These are phyloP conservation scores for Diloba caeruleocephala DNA, from an alignment of 2,888 invertebrate species.

Conservation along the genomic window DNA sequence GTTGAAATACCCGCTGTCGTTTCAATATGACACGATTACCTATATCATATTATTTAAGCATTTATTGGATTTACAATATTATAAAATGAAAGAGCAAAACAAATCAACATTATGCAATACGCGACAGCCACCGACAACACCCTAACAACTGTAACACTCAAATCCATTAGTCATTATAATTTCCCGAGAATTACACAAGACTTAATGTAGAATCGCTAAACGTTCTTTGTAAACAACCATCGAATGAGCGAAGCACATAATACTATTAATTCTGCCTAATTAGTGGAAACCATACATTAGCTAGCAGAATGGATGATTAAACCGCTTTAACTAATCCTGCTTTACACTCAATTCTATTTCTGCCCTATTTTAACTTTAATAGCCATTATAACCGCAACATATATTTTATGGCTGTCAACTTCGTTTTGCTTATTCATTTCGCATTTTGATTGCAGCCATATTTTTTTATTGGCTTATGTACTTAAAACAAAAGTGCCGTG, in stretches of 20 bases:
- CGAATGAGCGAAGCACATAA: slow-evolving; percentile 41
- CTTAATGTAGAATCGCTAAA: slow-evolving; percentile 23
- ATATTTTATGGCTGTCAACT: slow-evolving; percentile 15
- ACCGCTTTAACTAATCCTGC: slow-evolving; percentile 43
- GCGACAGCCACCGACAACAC: neutral
- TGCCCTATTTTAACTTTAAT: slow-evolving; percentile 2
- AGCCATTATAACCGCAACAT: slow-evolving; percentile 26
- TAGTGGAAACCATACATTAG: slow-evolving; percentile 65
- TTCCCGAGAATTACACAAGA: slow-evolving; percentile 10
- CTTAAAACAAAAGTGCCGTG: slow-evolving; percentile 11
- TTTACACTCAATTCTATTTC: slow-evolving; percentile 31
- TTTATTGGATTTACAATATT: too few relatives aligned
- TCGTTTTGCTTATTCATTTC: slow-evolving; percentile 18
- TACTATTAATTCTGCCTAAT: slow-evolving; percentile 60
- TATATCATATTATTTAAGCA: too few relatives aligned
- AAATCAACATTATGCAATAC: neutral
- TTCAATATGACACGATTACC: too few relatives aligned
- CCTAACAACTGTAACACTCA: neutral
- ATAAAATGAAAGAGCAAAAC: neutral
- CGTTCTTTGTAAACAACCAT: slow-evolving; percentile 39
- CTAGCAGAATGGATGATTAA: slow-evolving; percentile 51
- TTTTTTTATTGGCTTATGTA: slow-evolving; percentile 14
- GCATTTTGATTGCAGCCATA: slow-evolving; percentile 20
- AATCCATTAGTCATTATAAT: slow-evolving; percentile 9
- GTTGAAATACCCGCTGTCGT: too few relatives aligned